Base-by-base conservation (phyloP, 2,113 vertebrate genomes). In the Hemiscyllium ocellatum region DNA sequence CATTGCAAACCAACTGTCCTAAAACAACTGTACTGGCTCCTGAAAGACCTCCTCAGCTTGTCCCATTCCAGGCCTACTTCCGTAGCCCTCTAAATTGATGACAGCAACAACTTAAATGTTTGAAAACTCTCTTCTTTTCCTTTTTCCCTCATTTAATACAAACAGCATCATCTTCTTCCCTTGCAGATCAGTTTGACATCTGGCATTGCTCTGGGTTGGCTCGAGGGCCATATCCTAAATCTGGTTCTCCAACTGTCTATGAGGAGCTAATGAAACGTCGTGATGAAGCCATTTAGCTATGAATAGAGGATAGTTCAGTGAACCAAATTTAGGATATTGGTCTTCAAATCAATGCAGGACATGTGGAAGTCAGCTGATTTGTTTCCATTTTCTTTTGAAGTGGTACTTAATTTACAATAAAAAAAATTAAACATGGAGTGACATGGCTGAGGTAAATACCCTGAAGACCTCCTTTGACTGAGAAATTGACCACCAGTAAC, bases 61-160 rank as follows among this genome's bases (percentile, higher is more conserved):
- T 61, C 10, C 56, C 56, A 61, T 12, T 61, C 56, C 56, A 61
- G 0, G 42, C 6, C 56, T 61, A 12, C 10, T 61, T 61, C 56
- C 56, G 12, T 61, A 61, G 56, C 56, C 56, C 10, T 61, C 56
- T 61, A 61, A 61, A 61, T 12, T 61, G 56, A 61, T 76, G 95
- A 6, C 4, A 0, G 61, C 95, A 96, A 96, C 1, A 89, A 69
- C 95, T 87, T 68, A 94, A 96, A 96, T 96, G 94, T 78, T 83
- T 83, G 78, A 83, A 83, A 83, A 61, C 56, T 61, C 56, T 61
- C 56, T 61, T 61, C 56, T 61, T 33, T n/a, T 83, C 78, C 78
- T 3, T 83, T 33, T 85, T 20, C 22, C 20, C 42, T 42, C 83
- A 47, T 42, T 85, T 85, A 15, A 37, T 83, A 1, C 24, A 52